phyloP scores from a whole-genome alignment of 2,113 vertebrate genomes.

The Calyptommatus sinebrachiatus region DNA sequence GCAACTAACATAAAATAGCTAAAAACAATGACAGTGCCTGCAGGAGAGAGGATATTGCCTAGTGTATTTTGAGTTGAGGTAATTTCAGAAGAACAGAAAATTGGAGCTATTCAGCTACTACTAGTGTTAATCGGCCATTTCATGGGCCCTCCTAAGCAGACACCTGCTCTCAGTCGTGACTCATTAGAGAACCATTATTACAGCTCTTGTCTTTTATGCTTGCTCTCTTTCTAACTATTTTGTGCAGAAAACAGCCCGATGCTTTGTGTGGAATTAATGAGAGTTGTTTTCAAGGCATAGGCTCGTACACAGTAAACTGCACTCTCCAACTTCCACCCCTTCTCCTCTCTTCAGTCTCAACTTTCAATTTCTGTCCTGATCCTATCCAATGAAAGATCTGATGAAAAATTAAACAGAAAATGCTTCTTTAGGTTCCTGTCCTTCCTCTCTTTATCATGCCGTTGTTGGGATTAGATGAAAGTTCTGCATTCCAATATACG shows the following conservation, averaged over 20 bases:
- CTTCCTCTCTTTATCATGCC: conserved; percentile 3
- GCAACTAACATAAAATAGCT: too few species aligned
- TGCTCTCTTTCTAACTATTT: conserved; percentile 1
- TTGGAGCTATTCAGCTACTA: background rate
- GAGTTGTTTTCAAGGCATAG: background rate
- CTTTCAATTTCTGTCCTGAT: background rate
- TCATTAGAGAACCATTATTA: conserved; percentile 21
- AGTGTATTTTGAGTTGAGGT: background rate
- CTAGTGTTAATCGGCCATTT: conserved; percentile 1
- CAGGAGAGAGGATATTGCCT: too few species aligned
- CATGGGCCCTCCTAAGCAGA: background rate
- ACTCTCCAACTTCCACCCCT: background rate
- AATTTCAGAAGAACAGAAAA: conserved; percentile 17
- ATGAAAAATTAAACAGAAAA: background rate
- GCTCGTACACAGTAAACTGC: background rate
- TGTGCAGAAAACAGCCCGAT: conserved; percentile 1
- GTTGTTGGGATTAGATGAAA: background rate
- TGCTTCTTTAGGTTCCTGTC: background rate
- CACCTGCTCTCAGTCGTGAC: conserved; percentile 3
- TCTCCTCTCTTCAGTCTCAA: background rate
- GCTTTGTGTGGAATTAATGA: conserved; percentile 1
- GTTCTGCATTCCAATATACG: background rate
- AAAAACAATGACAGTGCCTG: too few species aligned
- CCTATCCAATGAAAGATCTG: background rate
- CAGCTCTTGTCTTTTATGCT: background rate